A percentile compares a stretch with the other conserved stretches of the same genome.
Evolutionary conservation across 2,888 invertebrate species (phyloP).

Genomic region (Altica lythri): DNA sequence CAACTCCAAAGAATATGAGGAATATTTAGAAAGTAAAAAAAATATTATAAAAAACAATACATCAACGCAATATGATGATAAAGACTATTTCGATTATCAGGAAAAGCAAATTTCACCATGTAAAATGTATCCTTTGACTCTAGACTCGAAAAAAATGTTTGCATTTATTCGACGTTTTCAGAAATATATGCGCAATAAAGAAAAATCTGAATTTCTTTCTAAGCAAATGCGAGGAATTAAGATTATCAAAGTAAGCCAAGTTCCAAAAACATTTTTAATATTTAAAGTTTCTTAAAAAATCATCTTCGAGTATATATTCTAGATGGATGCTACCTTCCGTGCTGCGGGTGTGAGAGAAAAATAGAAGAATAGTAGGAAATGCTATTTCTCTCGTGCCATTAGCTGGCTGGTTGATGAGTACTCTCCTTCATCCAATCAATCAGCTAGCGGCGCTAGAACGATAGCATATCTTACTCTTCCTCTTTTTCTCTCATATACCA

Average conservation of each 20-base stretch:
- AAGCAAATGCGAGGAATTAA: constrained; percentile 37
- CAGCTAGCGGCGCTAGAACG: no score
- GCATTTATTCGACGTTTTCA: constrained; percentile 37
- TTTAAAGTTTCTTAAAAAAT: no score
- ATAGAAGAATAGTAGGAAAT: no score
- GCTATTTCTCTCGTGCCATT: no score
- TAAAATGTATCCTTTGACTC: constrained; percentile 35
- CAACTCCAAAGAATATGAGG: constrained; percentile 37
- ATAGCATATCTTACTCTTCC: no score
- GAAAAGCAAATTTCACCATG: not conserved
- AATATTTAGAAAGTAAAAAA: constrained; percentile 35
- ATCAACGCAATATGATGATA: constrained; percentile 30
- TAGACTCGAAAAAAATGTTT: constrained; percentile 34
- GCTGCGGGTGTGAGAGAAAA: no score
- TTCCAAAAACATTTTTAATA: no score
- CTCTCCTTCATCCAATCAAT: no score
- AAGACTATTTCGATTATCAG: constrained; percentile 25
- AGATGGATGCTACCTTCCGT: no score
- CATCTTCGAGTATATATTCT: no score
- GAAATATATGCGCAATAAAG: constrained; percentile 31
- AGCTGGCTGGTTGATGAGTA: no score
- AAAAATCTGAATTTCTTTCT: constrained; percentile 20
- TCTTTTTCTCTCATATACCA: no score
- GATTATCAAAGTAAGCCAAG: constrained; percentile 33
- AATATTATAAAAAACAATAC: constrained; percentile 29